These are phyloP conservation scores for Carterocephalus palaemon DNA, from an alignment of 2,888 invertebrate genomes.

Conservation along the genomic window DNA sequence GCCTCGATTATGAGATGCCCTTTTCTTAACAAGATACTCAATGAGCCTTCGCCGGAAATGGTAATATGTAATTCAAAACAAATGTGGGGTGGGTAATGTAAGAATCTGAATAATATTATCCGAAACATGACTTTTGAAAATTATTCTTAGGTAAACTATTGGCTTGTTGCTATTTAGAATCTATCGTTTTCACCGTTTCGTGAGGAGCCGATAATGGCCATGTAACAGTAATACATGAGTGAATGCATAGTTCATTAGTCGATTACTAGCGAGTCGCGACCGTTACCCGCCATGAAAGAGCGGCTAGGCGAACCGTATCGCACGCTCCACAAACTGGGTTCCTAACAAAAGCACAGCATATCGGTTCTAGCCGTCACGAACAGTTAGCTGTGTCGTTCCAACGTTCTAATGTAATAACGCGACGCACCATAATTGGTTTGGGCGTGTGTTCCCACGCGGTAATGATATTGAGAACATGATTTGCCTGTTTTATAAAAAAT, in stretches of 20 bases:
- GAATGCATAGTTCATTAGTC: conserved; percentile 24
- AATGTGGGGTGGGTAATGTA: too few species aligned
- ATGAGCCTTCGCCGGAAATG: too few species aligned
- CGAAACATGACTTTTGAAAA: too few species aligned
- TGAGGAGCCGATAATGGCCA: conserved; percentile 8
- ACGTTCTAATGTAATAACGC: conserved; percentile 22
- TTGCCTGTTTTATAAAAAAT: conserved; percentile 1
- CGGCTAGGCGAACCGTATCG: conserved; percentile 41
- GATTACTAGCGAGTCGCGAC: conserved; percentile 23
- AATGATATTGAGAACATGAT: conserved; percentile 15
- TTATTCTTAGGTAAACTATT: neutral
- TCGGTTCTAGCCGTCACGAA: conserved; percentile 28
- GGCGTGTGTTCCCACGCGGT: conserved; percentile 10
- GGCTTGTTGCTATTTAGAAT: conserved; percentile 1
- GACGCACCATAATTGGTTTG: conserved; percentile 17
- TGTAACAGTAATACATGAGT: conserved; percentile 18
- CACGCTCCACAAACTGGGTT: conserved; percentile 45
- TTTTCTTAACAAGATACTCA: too few species aligned
- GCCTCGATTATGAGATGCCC: too few species aligned
- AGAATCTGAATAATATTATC: too few species aligned
- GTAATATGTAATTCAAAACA: too few species aligned
- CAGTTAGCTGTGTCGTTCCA: conserved; percentile 18
- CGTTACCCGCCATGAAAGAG: conserved; percentile 38
- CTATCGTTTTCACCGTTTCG: conserved; percentile 14
- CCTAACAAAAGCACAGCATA: conserved; percentile 28